Percentiles rank a stretch among this genome's conserved stretches.
phyloP scores from a whole-genome alignment of 2,113 vertebrate species.

The Perognathus longimembris region DNA sequence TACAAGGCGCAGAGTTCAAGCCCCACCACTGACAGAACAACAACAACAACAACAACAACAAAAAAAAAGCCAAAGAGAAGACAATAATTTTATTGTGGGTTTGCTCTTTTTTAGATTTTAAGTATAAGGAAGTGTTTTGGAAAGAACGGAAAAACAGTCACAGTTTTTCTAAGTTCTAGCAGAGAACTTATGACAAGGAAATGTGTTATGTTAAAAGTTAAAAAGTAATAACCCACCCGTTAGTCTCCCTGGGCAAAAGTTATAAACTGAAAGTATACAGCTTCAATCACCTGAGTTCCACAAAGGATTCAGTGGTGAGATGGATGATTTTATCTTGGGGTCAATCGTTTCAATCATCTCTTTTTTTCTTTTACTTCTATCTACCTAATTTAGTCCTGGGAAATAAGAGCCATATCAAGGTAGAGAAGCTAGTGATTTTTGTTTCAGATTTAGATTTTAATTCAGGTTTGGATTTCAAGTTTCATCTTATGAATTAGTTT shows the following conservation, averaged over 20 bases:
- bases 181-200: constrained; percentile 21
- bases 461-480: neutral
- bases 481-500: neutral
- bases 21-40: no score
- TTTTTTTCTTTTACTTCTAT: no score
- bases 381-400: neutral
- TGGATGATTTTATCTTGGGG: neutral
- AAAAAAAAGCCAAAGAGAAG: no score
- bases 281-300: neutral
- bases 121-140: neutral
- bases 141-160: neutral
- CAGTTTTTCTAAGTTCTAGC: neutral
- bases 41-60: no score
- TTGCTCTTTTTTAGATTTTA: neutral
- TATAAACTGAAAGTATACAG: neutral
- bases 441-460: no score
- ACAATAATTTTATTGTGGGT: no score
- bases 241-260: neutral
- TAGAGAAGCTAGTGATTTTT: neutral
- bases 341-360: neutral
- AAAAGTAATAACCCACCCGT: neutral
- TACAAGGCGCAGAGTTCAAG: no score
- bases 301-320: neutral
- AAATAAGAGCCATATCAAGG: neutral
- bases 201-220: neutral